Base-by-base conservation (phyloP, 1,140 invertebrate species). In the Macrocentrus cingulum region DNA sequence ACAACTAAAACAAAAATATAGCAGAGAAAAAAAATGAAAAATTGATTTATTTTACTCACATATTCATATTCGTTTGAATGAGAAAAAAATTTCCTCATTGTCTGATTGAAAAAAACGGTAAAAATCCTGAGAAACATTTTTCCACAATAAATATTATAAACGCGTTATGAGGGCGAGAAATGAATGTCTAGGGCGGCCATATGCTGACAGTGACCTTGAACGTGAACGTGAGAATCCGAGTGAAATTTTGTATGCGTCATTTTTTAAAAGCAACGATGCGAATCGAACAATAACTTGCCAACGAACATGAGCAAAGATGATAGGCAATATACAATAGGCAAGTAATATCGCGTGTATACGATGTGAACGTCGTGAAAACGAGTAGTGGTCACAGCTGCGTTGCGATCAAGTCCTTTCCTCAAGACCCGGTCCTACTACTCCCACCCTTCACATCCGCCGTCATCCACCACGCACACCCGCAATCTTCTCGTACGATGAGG, bases 331-430 rank as follows among this genome's bases (percentile, higher is more conserved):
- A n/a, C 8, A 51, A n/a, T 1, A 18, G 16, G 18, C 49, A n/a
- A 49, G 29, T 59, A 65, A 54, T 56, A 49, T 60, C 48, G 59
- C 59, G 60, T 61, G 25, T 29, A 29, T 29, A 29, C 25, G 25
- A 29, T 9, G 9, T 59, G 66, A 63, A 56, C 42, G 49, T 41
- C 41, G 54, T 49, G 50, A 41, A 56, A 46, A 37, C 22, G 45
- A 41, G 8, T 13, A 39, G 22, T 32, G 48, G 25, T 37, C 48
- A 36, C 56, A 53, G 59, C 61, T 53, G 60, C 66, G 56, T 29
- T 32, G 45, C 55, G 20, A 54, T 19, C 37, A 37, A 59, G 44
- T 25, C 20, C 15, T 63, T 60, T 52, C 46, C 46, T 46, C 51
- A 18, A 39, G n/a, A 37, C 23, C 36, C 18, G n/a, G 51, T 55